Conservation (phyloP, 1,140 invertebrate species). For the Brachionus angularis region DNA sequence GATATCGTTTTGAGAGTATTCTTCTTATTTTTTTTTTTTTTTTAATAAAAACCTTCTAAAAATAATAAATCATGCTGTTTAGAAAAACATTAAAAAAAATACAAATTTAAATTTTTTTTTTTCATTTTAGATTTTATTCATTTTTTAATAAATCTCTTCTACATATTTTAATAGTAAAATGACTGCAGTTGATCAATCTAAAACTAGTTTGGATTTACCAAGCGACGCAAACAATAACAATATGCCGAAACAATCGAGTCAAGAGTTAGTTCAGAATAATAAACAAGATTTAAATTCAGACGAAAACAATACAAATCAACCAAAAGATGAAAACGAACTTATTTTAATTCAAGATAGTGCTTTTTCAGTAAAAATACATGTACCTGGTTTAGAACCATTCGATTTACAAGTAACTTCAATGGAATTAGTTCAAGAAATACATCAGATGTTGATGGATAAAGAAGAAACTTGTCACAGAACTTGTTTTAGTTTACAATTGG, state of each 20-base stretch:
- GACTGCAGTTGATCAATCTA: not conserved
- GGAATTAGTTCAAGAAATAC: conserved; percentile 93
- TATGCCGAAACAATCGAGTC: not conserved
- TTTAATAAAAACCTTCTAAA: no score
- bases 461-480: conserved; percentile 96
- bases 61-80: no score
- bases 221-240: conserved; percentile 13
- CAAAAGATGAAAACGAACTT: conserved; percentile 37
- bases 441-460: conserved; percentile 91
- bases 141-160: no score
- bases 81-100: no score
- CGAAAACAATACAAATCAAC: not conserved
- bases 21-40: no score
- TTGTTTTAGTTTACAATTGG: conserved; percentile 91
- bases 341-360: conserved; percentile 41
- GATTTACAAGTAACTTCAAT: conserved; percentile 41
- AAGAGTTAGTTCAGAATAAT: not conserved
- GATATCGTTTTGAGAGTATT: no score
- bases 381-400: conserved; percentile 32
- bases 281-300: not conserved
- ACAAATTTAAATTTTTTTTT: conserved; percentile 1
- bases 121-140: not conserved
- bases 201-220: not conserved
- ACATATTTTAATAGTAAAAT: not conserved
- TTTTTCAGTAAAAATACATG: conserved; percentile 40